phyloP scores from a whole-genome alignment of 2,797 vertebrate species.

The Microctenopoma stevenorrisi region DNA sequence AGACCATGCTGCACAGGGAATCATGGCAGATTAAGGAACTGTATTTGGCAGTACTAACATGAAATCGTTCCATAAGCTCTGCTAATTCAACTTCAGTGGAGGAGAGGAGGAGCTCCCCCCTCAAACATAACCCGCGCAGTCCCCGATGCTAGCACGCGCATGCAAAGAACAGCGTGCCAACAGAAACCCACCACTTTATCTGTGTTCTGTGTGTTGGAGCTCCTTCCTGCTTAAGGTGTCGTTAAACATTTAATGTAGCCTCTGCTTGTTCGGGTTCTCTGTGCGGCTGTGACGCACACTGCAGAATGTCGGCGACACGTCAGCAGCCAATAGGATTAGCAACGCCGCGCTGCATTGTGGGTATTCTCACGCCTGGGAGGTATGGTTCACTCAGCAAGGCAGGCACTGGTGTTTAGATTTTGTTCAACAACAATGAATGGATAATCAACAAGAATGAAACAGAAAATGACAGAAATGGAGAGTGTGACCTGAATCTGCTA shows the following conservation, averaged over 20 bases:
- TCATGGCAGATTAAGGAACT: slow-evolving; percentile 78
- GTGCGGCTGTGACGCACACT: slow-evolving; percentile 65
- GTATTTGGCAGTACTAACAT: slow-evolving; percentile 79
- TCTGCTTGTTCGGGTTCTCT: slow-evolving; percentile 52
- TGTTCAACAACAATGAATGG: slow-evolving; percentile 39
- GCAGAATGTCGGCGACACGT: slow-evolving; percentile 63
- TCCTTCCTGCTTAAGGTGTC: slow-evolving; percentile 70
- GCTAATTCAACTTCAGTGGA: slow-evolving; percentile 72
- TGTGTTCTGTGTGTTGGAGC: slow-evolving; percentile 52
- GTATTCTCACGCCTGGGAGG: slow-evolving; percentile 60
- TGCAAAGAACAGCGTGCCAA: neutral
- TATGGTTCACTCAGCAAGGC: slow-evolving; percentile 39
- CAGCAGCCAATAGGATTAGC: slow-evolving; percentile 75
- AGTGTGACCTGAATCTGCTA: slow-evolving; percentile 55
- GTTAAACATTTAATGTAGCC: slow-evolving; percentile 63
- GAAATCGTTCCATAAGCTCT: slow-evolving; percentile 74
- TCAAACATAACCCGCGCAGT: slow-evolving; percentile 31
- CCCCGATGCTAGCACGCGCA: slow-evolving; percentile 21
- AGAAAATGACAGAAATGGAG: slow-evolving; percentile 31
- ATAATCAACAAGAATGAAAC: slow-evolving; percentile 38
- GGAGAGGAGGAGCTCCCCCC: slow-evolving; percentile 42
- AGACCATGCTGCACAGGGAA: slow-evolving; percentile 67
- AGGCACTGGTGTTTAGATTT: slow-evolving; percentile 50
- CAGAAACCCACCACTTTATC: slow-evolving; percentile 35
- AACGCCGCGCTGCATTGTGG: slow-evolving; percentile 69